Evolutionary conservation across 35 echinoderm and acorn worm species (phyloP), one percentile per base, ranked within the genome.

Genomic region (Lytechinus pictus): DNA sequence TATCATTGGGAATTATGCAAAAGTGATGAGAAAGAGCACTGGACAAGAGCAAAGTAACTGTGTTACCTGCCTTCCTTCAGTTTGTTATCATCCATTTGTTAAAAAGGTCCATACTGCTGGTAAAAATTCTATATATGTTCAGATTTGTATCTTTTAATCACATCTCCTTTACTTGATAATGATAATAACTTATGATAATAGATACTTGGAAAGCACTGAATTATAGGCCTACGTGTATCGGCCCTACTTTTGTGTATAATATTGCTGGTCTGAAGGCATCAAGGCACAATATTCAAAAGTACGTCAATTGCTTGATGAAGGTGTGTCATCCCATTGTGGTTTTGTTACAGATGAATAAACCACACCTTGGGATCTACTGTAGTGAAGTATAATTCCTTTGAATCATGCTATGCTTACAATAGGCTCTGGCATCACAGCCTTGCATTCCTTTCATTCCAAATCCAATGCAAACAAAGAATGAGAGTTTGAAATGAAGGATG

Each of bases 241-340:
- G 33, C 33, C 33, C 33, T 44, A 44, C 33, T 44, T 9, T 58
- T 58, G 5, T 58, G 56, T 58, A 58, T 58, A 58, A 7, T 11
- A 11, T 10, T 58, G 9, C 56, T 13, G 13, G 56, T 58, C 5
- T 58, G 56, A 58, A 58, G 56, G 33, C 33, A 44, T 44, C 33
- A 44, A 58, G 56, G 56, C 56, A 44, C 33, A 44, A 44, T 44
- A 44, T 44, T 44, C 33, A 44, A 79, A 24, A 79, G 66, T 24
- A 24, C n/a, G 66, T 79, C 66, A 79, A 79, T 24, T 79, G 66
- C 66, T 79, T 79, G 66, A 24, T 24, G n/a, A 79, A 79, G 66
- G 66, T 79, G 66, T 79, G 66, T 79, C 66, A 79, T 79, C 66
- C 21, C 21, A 79, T 79, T 79, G 66, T 79, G 66, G 66, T n/a